phyloP scores from a whole-genome alignment of 2,888 invertebrate species.

The Lasiommata megera region DNA sequence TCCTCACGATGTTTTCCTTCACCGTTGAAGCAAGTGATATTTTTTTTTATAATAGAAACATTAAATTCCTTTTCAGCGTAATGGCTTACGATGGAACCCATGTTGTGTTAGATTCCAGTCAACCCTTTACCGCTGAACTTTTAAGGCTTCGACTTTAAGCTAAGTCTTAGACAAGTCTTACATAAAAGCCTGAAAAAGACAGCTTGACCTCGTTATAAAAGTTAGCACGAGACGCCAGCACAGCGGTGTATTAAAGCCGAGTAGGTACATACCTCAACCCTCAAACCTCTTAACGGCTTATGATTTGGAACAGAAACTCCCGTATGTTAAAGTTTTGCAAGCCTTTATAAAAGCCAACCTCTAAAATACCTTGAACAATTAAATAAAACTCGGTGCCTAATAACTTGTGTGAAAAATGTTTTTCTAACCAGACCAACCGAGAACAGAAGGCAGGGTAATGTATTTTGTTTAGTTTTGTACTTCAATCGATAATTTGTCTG shows the following conservation, averaged over 20 bases:
- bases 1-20: no score
- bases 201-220: slow-evolving; percentile 29
- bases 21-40: no score
- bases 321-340: neutral
- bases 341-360: neutral
- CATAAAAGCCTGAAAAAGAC: slow-evolving; percentile 29
- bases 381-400: no score
- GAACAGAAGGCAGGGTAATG: no score
- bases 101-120: neutral
- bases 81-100: neutral
- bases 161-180: slow-evolving; percentile 23
- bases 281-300: slow-evolving; percentile 11
- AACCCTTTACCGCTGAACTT: slow-evolving; percentile 4
- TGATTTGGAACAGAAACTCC: slow-evolving; percentile 2
- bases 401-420: no score
- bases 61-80: neutral
- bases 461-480: no score
- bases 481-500: no score
- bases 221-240: slow-evolving; percentile 22
- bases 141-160: slow-evolving; percentile 16
- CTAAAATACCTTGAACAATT: neutral
- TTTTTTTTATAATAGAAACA: no score
- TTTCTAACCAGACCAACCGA: no score
- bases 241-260: slow-evolving; percentile 22
- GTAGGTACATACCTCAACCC: slow-evolving; percentile 19